A percentile compares a stretch with the other conserved stretches of the same genome.
Conservation (phyloP, 2,113 vertebrate genomes). For the Cyphomyrus plagiostoma region DNA sequence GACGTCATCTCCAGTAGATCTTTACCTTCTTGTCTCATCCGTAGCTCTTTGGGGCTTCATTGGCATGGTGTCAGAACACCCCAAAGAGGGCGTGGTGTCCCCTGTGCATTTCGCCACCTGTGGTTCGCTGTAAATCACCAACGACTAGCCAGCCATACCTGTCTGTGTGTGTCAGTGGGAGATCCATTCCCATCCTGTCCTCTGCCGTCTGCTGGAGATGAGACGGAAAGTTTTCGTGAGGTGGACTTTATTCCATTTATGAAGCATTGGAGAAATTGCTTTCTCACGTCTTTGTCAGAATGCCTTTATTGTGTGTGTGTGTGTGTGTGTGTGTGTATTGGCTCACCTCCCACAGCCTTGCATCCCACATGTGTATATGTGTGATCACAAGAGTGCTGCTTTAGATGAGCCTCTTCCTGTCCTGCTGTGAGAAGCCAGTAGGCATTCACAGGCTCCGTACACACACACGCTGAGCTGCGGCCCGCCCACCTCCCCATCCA, state of each 20-base stretch:
- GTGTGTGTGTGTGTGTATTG: too few relatives aligned
- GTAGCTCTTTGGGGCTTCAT: conserved; percentile 9
- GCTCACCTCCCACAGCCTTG: background rate
- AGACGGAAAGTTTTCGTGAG: background rate
- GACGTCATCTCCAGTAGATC: background rate
- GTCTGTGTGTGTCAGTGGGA: background rate
- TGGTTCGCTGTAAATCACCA: background rate
- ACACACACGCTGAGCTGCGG: background rate
- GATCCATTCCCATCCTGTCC: background rate
- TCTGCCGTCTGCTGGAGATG: background rate
- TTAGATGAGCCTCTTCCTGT: background rate
- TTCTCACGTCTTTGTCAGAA: background rate
- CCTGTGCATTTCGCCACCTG: background rate
- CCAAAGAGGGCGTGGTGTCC: background rate
- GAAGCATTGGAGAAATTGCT: conserved; percentile 7
- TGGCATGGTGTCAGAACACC: background rate
- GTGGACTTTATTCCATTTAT: background rate
- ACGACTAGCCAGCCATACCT: background rate
- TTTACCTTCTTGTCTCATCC: conserved; percentile 12
- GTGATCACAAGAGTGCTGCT: background rate
- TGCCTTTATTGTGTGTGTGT: background rate
- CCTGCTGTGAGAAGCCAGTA: background rate
- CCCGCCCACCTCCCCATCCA: background rate
- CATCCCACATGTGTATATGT: background rate
- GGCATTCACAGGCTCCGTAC: background rate